Percentiles rank a stretch among this genome's conserved stretches.
Evolutionary conservation across 2,888 invertebrate species (phyloP).

Genomic region (Eutolmus rufibarbis): DNA sequence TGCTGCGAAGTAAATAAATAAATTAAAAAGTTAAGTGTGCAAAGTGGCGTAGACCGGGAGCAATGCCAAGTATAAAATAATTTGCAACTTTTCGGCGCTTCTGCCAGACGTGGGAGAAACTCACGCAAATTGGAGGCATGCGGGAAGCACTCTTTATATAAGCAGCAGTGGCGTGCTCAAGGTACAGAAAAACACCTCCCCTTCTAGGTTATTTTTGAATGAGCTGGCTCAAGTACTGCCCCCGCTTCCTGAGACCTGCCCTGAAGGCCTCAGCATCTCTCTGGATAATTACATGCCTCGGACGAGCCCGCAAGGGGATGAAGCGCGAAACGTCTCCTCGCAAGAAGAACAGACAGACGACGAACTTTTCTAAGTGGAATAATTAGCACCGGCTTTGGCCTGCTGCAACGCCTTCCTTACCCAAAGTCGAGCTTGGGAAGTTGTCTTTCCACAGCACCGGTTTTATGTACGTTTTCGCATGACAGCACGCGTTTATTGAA

Average conservation of each 20-base stretch:
- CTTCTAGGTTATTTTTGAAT: not conserved
- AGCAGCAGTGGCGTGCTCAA: not conserved
- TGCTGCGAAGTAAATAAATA: constrained; percentile 29
- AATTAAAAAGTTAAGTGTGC: constrained; percentile 21
- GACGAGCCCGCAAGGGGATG: not conserved
- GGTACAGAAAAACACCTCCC: not conserved
- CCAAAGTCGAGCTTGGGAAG: not conserved
- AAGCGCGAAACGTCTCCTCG: not conserved
- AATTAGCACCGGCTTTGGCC: not conserved
- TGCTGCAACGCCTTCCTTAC: not conserved
- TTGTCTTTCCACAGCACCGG: not conserved
- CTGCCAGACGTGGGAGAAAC: not conserved
- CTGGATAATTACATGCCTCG: not conserved
- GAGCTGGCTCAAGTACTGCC: not conserved
- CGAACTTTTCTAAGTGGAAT: constrained; percentile 3
- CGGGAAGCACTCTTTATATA: not conserved
- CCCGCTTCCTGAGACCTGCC: not conserved
- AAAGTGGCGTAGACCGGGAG: constrained; percentile 8
- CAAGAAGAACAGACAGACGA: not conserved
- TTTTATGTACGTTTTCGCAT: constrained; percentile 14
- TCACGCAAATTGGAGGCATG: not conserved
- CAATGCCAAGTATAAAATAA: constrained; percentile 9
- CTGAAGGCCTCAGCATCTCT: not conserved
- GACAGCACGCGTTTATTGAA: not conserved
- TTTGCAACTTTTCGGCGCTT: constrained; percentile 16